These are phyloP conservation scores for Ictidomys tridecemlineatus DNA, from an alignment of 2,113 vertebrate species.

Conservation along the genomic window DNA sequence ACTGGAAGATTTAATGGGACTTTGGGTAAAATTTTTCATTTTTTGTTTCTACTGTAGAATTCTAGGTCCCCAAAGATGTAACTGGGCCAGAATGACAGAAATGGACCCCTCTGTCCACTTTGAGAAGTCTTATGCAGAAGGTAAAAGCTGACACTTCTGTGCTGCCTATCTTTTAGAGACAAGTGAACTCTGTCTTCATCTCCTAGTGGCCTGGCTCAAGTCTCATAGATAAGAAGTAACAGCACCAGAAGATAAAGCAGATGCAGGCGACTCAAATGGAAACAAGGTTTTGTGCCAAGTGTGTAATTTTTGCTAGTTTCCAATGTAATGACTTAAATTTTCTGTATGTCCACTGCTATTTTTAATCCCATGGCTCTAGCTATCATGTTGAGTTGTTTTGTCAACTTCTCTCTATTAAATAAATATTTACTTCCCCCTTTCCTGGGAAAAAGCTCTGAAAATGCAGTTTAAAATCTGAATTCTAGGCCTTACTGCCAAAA, in stretches of 20 bases:
- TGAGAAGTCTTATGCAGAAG: not conserved
- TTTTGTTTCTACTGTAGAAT: conserved; percentile 34
- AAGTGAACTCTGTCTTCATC: not conserved
- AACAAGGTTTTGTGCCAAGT: conserved; percentile 42
- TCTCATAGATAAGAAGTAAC: not conserved
- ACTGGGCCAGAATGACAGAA: not conserved
- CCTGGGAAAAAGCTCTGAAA: conserved; percentile 8
- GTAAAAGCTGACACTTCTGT: not conserved
- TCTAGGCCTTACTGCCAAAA: conserved; percentile 32
- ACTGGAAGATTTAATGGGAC: not conserved
- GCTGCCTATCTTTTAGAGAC: not conserved
- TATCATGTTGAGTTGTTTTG: conserved; percentile 49
- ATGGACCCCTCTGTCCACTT: not conserved
- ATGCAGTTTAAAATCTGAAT: conserved; percentile 63
- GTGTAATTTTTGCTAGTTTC: conserved; percentile 29
- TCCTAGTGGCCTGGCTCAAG: not conserved
- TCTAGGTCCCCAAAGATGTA: conserved; percentile 17
- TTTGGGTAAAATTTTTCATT: conserved; percentile 25
- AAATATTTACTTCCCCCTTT: conserved; percentile 40
- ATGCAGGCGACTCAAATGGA: not conserved
- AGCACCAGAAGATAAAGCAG: not conserved
- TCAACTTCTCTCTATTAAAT: conserved; percentile 55
- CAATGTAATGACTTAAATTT: conserved; percentile 49
- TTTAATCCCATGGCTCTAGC: conserved; percentile 32
- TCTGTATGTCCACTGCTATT: conserved; percentile 17